Conservation (phyloP, 2,888 invertebrate genomes). For the Corbicula japonica region DNA sequence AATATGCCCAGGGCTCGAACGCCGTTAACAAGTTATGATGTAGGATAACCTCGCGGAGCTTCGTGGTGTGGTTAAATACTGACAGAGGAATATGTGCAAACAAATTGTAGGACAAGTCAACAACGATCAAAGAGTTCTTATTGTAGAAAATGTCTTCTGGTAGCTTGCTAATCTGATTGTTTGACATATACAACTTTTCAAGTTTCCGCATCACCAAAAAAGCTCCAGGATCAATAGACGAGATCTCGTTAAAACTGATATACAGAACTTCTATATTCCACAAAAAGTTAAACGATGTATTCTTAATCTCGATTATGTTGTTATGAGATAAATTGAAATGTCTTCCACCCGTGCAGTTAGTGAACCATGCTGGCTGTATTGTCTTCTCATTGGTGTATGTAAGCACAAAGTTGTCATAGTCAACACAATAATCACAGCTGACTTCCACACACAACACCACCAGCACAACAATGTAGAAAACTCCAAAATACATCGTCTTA, state of each 20-base stretch:
- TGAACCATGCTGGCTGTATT: not conserved
- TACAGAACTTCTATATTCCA: conserved; percentile 38
- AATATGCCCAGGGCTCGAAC: conserved; percentile 43
- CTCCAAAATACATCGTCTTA: too few relatives aligned
- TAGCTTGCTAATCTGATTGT: conserved; percentile 36
- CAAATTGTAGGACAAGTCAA: conserved; percentile 35
- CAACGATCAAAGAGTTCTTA: conserved; percentile 8
- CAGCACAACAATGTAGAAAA: too few relatives aligned
- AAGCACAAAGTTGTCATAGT: too few relatives aligned
- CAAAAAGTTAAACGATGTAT: conserved; percentile 26
- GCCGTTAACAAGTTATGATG: conserved; percentile 29
- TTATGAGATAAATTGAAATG: conserved; percentile 38
- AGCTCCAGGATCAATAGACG: not conserved
- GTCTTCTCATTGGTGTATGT: too few relatives aligned
- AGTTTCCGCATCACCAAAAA: conserved; percentile 20
- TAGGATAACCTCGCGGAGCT: not conserved
- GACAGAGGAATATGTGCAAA: conserved; percentile 35
- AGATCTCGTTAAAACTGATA: conserved; percentile 34
- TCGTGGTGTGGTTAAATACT: conserved; percentile 40
- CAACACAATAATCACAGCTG: too few relatives aligned
- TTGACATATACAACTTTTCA: conserved; percentile 14
- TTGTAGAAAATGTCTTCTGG: conserved; percentile 35
- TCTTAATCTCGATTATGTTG: conserved; percentile 16
- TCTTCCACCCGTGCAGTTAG: not conserved
- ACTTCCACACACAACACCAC: too few relatives aligned